Evolutionary conservation across 2,888 invertebrate species (phyloP), one percentile per base, ranked within the genome.

Genomic region (Papilio demoleus): DNA sequence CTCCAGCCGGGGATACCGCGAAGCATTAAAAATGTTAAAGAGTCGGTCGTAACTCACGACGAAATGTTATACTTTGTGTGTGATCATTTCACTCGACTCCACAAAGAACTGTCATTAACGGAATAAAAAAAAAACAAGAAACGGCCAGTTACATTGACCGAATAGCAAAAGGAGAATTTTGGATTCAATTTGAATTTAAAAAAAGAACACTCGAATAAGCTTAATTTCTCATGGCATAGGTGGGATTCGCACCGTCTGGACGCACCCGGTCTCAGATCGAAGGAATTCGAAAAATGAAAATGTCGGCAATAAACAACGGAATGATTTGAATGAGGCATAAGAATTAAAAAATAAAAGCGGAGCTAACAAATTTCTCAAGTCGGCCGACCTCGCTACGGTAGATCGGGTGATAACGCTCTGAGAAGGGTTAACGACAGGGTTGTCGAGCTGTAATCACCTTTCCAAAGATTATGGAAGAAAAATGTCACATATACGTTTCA

Each of bases 231-330:
- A 86, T 85, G 83, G 88, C 85, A 87, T 88, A 85, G 83, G 82
- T 84, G 84, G 88, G 85, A 87, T 88, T 85, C 82, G 82, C 79
- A 88, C 90, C 79, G 87, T 82, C 85, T 72, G 81, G 75, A 79
- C 77, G 72, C 81, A 79, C 79, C 77, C 79, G 79, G 75, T 71
- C 74, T 74, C 77, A 79, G 76, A 63, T 76, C 75, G 72, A 72
- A 78, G 79, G 90, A 88, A 92, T 92, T 90, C 87, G 77, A 92
- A 92, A 90, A 87, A 91, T 88, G 86, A 92, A 92, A 92, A 92
- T 90, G 90, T 87, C 85, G 86, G 83, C 92, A 86, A 92, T 92
- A 92, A 92, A 92, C 92, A 90, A 91, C 89, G 75, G 81, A 89
- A 86, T 87, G 87, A 92, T 92, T 92, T 91, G 91, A 91, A 92